phyloP scores from a whole-genome alignment of 1,140 invertebrate genomes.

The Mesaphorura yosii region DNA sequence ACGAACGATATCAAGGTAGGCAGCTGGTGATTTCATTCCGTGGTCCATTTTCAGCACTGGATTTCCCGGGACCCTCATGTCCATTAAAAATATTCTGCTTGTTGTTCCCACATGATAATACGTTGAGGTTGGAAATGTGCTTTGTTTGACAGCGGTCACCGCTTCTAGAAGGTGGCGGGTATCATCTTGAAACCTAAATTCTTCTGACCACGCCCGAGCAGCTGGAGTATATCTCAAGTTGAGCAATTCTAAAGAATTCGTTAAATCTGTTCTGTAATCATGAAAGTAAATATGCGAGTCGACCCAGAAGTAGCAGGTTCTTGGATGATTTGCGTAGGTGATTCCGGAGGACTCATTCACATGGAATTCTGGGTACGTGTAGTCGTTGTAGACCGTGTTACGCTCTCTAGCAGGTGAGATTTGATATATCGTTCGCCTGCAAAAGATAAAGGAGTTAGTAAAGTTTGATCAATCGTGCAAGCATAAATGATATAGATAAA shows the following conservation, averaged over 20 bases:
- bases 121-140: slow-evolving; percentile 3
- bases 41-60: slow-evolving; percentile 24
- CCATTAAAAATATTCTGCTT: slow-evolving; percentile 20
- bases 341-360: slow-evolving; percentile 16
- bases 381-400: background rate
- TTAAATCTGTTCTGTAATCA: slow-evolving; percentile 6
- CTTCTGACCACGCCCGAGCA: slow-evolving; percentile 13
- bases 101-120: slow-evolving; percentile 27
- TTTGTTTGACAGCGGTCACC: slow-evolving; percentile 4
- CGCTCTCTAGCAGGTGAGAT: background rate
- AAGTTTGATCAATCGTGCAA: no score
- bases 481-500: slow-evolving; percentile 6
- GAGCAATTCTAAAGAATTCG: background rate
- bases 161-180: slow-evolving; percentile 10
- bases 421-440: no score
- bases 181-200: slow-evolving; percentile 5
- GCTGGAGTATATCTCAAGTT: slow-evolving; percentile 5
- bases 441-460: no score
- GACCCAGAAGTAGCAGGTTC: slow-evolving; percentile 6
- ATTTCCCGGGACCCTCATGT: slow-evolving; percentile 21
- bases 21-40: slow-evolving; percentile 20
- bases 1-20: slow-evolving; percentile 10
- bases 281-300: slow-evolving; percentile 8
- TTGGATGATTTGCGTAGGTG: background rate
- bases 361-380: slow-evolving; percentile 6